Conservation (phyloP, 35 echinoderm and acorn worm genomes). For the Acanthaster planci region DNA sequence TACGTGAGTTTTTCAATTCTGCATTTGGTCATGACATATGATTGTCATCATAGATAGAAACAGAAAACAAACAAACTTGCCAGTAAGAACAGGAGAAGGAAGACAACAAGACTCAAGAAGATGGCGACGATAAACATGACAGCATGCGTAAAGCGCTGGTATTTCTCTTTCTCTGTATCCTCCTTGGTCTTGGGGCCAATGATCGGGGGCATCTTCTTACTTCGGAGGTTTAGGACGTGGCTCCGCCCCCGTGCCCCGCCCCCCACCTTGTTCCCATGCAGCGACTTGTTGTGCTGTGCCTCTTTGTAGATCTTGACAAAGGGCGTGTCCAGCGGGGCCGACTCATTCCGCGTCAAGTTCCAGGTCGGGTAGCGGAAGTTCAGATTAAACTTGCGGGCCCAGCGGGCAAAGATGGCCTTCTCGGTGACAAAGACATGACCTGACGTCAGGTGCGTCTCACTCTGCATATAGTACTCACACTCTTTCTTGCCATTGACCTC, state of each 20-base stretch:
- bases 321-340: conserved; percentile 79
- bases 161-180: conserved; percentile 83
- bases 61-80: conserved; percentile 97
- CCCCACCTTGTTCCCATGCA: conserved; percentile 48
- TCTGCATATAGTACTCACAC: conserved; percentile 90
- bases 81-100: conserved; percentile 90
- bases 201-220: conserved; percentile 49
- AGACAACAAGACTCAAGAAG: conserved; percentile 90
- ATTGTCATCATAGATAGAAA: conserved; percentile 80
- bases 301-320: conserved; percentile 91
- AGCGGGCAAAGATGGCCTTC: conserved; percentile 93
- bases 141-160: conserved; percentile 87
- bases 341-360: conserved; percentile 73
- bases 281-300: conserved; percentile 78
- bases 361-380: conserved; percentile 87
- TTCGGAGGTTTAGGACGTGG: conserved; percentile 32
- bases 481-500: conserved; percentile 76
- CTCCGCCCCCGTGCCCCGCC: conserved; percentile 34
- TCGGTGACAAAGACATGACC: conserved; percentile 96
- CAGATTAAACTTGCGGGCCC: conserved; percentile 85
- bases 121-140: conserved; percentile 97
- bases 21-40: background rate
- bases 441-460: conserved; percentile 75
- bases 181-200: conserved; percentile 77
- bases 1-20: too few species aligned